A percentile compares a stretch with the other conserved stretches of the same genome.
These are phyloP conservation scores for Bos javanicus DNA, from an alignment of 2,113 vertebrate species.

Conservation along the genomic window DNA sequence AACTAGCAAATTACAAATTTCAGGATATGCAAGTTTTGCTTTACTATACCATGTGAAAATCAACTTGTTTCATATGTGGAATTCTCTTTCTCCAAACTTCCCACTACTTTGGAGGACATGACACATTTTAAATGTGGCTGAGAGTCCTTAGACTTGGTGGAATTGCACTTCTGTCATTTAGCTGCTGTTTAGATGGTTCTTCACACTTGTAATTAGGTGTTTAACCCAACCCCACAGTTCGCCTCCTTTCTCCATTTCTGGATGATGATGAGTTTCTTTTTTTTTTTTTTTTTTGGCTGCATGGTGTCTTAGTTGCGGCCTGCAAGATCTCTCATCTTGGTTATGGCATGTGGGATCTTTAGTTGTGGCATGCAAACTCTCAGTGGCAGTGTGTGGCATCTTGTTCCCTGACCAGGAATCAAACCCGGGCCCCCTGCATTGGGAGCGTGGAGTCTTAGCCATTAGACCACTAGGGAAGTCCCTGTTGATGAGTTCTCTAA, in stretches of 20 bases:
- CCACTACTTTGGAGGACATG: background rate
- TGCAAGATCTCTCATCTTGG: background rate
- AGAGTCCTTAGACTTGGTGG: background rate
- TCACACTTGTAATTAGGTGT: background rate
- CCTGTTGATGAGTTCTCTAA: background rate
- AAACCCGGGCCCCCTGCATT: background rate
- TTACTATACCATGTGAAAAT: background rate
- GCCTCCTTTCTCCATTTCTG: background rate
- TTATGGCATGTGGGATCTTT: background rate
- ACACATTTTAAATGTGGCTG: background rate
- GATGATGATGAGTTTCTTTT: background rate
- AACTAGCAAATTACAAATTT: background rate
- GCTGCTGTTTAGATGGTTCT: background rate
- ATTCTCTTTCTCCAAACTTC: background rate
- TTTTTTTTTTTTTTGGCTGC: background rate
- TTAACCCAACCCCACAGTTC: background rate
- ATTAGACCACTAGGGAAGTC: background rate
- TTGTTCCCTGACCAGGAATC: background rate
- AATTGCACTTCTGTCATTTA: background rate
- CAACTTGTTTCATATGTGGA: background rate
- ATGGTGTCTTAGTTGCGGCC: background rate
- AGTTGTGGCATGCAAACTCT: background rate
- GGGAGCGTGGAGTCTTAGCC: accelerated
- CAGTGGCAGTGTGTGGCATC: background rate
- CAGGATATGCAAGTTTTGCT: background rate